phyloP scores from a whole-genome alignment of 1,140 invertebrate species.

The Nebria ingens region DNA sequence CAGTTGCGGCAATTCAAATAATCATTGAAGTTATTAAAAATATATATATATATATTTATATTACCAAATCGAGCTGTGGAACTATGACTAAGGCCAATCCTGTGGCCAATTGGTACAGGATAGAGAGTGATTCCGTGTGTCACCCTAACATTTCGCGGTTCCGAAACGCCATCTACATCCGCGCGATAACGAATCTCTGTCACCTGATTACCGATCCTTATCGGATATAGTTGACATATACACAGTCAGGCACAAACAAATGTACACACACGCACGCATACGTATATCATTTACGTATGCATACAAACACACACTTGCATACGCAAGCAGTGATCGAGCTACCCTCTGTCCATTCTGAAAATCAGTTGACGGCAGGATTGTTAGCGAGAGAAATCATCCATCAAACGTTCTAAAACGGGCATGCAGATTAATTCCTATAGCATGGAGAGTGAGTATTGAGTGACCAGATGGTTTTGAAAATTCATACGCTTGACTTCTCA shows the following conservation, averaged over 20 bases:
- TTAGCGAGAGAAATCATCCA: conserved; percentile 1
- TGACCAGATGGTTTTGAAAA: conserved; percentile 5
- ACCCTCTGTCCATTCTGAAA: conserved; percentile 3
- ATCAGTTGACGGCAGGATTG: conserved; percentile 1
- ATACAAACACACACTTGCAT: too few relatives aligned
- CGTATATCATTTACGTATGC: too few relatives aligned
- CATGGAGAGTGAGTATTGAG: too few relatives aligned
- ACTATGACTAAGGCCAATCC: neutral
- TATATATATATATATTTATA: neutral
- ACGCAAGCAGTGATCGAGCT: too few relatives aligned
- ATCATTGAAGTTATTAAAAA: neutral
- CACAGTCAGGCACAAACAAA: too few relatives aligned
- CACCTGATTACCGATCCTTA: conserved; percentile 8
- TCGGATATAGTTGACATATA: conserved; percentile 4
- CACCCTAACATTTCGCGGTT: neutral
- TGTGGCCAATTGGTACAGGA: neutral
- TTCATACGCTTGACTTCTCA: neutral
- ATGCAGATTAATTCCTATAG: conserved; percentile 1
- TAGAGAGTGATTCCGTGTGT: neutral
- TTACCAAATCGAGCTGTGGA: neutral
- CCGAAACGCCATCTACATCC: conserved; percentile 1
- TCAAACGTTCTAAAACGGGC: neutral
- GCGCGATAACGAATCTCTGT: conserved; percentile 4
- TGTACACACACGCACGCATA: too few relatives aligned
- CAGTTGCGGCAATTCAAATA: neutral